Base-by-base conservation (phyloP, 1,140 invertebrate species). In the Drosophila yakuba region DNA sequence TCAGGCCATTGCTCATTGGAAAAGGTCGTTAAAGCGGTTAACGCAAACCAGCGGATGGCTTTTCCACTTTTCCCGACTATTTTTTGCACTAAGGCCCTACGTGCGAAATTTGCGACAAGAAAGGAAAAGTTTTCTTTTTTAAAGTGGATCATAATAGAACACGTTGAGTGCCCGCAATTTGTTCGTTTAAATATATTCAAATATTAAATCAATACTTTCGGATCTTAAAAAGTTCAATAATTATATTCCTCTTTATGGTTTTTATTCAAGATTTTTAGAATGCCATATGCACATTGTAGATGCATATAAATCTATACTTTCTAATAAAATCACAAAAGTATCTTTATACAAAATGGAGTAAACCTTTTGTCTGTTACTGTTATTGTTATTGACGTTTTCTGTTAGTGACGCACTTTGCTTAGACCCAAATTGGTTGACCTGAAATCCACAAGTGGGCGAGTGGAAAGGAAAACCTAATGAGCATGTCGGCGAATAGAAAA, bases 361-460 rank as follows among this genome's bases (percentile, higher is more conserved):
- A 67, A 67, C 59, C 60, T 23, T 23, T 64, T 23, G 32, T 2
- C 3, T 32, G 6, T 32, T 47, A n/a, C 23, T 12, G n/a, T 32
- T 32, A 32, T 8, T 32, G 32, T 10, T 32, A 45, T 54, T 55
- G 62, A 64, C 62, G 32, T 66, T 36, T 66, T 67, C 48, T 36
- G 48, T 20, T 51, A 36, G n/a, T 51, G 50, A 51, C 50, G 50
- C 28, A 51, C 6, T 66, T 67, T 14, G 28, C 59, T 25, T 23
- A 35, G 25, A 50, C 15, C 8, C 20, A 28, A 43, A 48, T 64
- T 41, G 64, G 63, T 54, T 68, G 36, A 38, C 38, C 68, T 28
- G 20, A 54, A 81, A 66, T 66, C 77, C 62, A 80, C 81, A 85
- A 80, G 81, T 85, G 78, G 74, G 81, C 61, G 35, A 67, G 32